phyloP scores from a whole-genome alignment of 2,113 vertebrate genomes.

The Cinclus mexicanus region DNA sequence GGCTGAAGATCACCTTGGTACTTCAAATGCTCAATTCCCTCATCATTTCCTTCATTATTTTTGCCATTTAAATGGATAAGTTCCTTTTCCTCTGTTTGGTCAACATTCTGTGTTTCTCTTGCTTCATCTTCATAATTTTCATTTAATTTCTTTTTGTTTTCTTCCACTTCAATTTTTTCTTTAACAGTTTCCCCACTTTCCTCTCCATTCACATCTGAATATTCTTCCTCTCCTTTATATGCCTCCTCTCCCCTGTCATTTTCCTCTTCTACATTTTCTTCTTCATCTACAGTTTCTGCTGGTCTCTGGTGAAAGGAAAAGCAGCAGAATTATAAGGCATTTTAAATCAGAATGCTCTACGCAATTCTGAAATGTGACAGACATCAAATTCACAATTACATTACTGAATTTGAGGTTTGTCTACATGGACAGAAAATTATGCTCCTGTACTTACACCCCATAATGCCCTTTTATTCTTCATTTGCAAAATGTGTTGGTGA shows the following conservation, averaged over 20 bases:
- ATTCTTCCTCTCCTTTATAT: constrained; percentile 41
- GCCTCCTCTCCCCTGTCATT: constrained; percentile 12
- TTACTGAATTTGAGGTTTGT: not conserved
- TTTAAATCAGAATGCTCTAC: not conserved
- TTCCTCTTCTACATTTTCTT: constrained; percentile 71
- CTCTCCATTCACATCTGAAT: constrained; percentile 27
- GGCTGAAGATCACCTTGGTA: not conserved
- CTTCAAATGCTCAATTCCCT: constrained; percentile 37
- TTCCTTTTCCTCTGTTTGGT: constrained; percentile 19
- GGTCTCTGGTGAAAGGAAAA: constrained; percentile 68
- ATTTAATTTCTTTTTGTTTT: not conserved
- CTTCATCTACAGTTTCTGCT: constrained; percentile 81
- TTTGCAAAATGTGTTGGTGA: not conserved
- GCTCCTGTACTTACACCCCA: not conserved
- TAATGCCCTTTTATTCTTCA: not conserved
- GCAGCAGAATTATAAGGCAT: not conserved
- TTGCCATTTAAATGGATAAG: not conserved
- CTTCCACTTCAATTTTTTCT: not conserved
- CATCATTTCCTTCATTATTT: constrained; percentile 55
- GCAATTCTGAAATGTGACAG: not conserved
- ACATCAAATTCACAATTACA: not conserved
- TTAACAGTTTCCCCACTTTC: not conserved
- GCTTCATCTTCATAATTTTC: not conserved
- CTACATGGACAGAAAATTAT: not conserved
- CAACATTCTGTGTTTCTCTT: not conserved